Evolutionary conservation across 2,888 invertebrate species (phyloP), one percentile per base, ranked within the genome.

Genomic region (Octodonta nipae): DNA sequence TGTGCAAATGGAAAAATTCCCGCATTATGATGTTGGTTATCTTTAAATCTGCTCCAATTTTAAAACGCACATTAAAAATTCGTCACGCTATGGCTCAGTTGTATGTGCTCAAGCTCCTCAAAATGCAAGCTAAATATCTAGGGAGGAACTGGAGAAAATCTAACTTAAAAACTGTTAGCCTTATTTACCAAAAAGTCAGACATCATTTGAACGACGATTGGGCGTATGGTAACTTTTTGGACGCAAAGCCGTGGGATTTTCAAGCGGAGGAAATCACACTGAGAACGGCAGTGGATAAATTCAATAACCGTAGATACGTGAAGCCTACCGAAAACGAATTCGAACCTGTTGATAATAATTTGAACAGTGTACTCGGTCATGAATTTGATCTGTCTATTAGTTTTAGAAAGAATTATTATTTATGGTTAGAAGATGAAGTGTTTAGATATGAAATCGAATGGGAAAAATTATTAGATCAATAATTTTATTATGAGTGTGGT

Each of bases 1-100:
- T 98, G 35, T 96, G 95, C 25, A 99, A 99, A 63, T 95, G 96
- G 91, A 98, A 98, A 59, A 95, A 96, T 62, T 95, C 96, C n/a
- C 75, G 98, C 42, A 89, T 91, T 39, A 91, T 91, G 89, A 96
- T 99, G 93, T 68, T 98, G 47, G 96, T 99, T 15, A 95, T 98
- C 6, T 98, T 98, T 61, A 99, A 99, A 65, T 96, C 96, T 36
- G 95, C 98, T 3, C 96, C 98, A 2, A 96, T 98, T 51, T 67
- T 99, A 35, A 96, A 96, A 63, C 76, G 93, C 45, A 88, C 95
- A 1, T 70, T 99, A 8, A 92, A 95, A 74, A 88, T 91, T 3
- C 74, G 87, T 32, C 89, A 95, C 58, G 88, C 92, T 4, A 81
- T 98, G 74, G 87, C 96, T 75, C 98, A 99, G 65, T 70, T 98